These are phyloP conservation scores for Ceramica pisi DNA, from an alignment of 2,888 invertebrate genomes.

Conservation along the genomic window DNA sequence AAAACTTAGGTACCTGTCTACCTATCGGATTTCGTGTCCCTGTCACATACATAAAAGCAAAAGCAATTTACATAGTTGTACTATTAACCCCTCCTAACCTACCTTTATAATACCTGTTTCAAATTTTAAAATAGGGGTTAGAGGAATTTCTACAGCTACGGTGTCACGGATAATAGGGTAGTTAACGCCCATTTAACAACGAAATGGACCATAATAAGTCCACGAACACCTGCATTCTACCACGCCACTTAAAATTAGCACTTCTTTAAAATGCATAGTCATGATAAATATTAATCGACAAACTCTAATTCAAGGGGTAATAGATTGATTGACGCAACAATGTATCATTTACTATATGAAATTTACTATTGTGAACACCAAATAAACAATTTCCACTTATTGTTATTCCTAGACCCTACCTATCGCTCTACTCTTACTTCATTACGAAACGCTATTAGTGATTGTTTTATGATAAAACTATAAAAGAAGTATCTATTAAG, in stretches of 20 bases:
- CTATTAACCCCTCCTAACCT: too few relatives aligned
- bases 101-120: too few relatives aligned
- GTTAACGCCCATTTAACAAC: not conserved
- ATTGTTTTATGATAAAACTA: not conserved
- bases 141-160: not conserved
- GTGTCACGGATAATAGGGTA: not conserved
- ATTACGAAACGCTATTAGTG: not conserved
- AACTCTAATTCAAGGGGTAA: not conserved
- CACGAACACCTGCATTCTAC: conserved; percentile 33
- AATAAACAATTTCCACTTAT: not conserved
- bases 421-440: not conserved
- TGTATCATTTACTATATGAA: not conserved
- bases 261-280: conserved; percentile 26
- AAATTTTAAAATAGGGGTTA: not conserved
- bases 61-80: not conserved
- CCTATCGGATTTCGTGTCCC: too few relatives aligned
- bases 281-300: conserved; percentile 12
- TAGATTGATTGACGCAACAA: conserved; percentile 19
- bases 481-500: conserved; percentile 5
- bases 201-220: not conserved
- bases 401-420: not conserved
- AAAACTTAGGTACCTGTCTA: too few relatives aligned
- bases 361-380: not conserved
- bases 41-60: not conserved
- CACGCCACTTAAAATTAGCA: conserved; percentile 23